These are phyloP conservation scores for Epinotia demarniana DNA, from an alignment of 2,888 invertebrate genomes.

Conservation along the genomic window DNA sequence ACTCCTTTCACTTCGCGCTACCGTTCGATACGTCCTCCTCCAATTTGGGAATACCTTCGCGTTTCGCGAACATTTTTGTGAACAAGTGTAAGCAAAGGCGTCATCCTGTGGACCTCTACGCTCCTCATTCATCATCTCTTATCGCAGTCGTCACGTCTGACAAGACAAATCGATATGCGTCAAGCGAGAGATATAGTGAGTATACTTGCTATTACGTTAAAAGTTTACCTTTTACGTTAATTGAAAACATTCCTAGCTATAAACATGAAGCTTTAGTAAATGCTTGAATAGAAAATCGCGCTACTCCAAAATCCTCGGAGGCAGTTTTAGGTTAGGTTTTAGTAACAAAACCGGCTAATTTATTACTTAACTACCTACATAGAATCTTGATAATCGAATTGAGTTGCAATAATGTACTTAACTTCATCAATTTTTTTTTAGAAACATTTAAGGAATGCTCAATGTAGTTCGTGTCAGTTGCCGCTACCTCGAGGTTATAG, in stretches of 20 bases:
- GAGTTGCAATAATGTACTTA: neutral
- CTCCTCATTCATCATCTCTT: constrained; percentile 81
- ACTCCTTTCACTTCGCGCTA: constrained; percentile 69
- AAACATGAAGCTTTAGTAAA: neutral
- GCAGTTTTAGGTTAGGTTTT: constrained; percentile 8
- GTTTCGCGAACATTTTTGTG: constrained; percentile 72
- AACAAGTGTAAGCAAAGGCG: constrained; percentile 73
- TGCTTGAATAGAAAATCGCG: neutral
- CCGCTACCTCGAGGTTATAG: constrained; percentile 6
- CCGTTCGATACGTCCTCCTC: constrained; percentile 39
- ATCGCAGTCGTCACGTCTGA: constrained; percentile 79
- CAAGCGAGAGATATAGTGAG: constrained; percentile 81
- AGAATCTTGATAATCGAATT: neutral
- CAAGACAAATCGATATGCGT: constrained; percentile 83
- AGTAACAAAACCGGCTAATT: neutral
- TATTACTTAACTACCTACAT: neutral
- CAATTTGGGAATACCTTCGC: constrained; percentile 48
- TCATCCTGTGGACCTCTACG: constrained; percentile 82
- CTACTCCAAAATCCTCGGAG: neutral
- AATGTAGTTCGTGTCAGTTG: neutral
- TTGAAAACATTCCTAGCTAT: constrained; percentile 33
- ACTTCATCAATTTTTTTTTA: neutral
- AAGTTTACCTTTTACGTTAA: constrained; percentile 66
- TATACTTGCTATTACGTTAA: constrained; percentile 60
- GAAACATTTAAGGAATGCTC: neutral